Evolutionary conservation across 2,797 vertebrate genomes (phyloP).

Genomic region (Fundulus diaphanus): DNA sequence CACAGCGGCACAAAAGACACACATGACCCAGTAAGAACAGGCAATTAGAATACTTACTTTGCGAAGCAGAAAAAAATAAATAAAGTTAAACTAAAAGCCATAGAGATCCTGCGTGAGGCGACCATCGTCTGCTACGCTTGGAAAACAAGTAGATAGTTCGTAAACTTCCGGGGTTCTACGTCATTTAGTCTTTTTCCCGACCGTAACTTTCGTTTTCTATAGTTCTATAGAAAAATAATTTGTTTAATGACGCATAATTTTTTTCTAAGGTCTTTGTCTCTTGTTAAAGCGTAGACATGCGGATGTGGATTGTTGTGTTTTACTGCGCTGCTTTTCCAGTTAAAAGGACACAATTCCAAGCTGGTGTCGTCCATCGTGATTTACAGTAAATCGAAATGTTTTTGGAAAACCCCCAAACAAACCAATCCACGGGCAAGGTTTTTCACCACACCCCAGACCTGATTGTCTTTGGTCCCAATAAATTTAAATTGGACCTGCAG

Average conservation of each 20-base stretch:
- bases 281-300: background rate
- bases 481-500: background rate
- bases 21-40: too few relatives aligned
- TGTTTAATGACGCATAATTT: background rate
- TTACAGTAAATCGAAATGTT: background rate
- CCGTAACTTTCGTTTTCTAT: too few relatives aligned
- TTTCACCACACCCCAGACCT: background rate
- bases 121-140: background rate
- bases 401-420: background rate
- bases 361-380: background rate
- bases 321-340: too few relatives aligned
- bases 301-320: background rate
- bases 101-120: background rate
- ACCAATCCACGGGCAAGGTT: background rate
- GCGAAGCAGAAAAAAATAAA: background rate
- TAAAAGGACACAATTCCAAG: background rate
- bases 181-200: too few relatives aligned
- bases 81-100: background rate
- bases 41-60: too few relatives aligned
- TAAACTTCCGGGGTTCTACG: too few relatives aligned
- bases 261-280: background rate
- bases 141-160: too few relatives aligned
- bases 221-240: too few relatives aligned
- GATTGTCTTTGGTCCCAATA: background rate
- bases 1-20: too few relatives aligned